Percentiles rank a stretch among this genome's conserved stretches.
These are phyloP conservation scores for Diplolepis rosae DNA, from an alignment of 2,888 invertebrate species.

Conservation along the genomic window DNA sequence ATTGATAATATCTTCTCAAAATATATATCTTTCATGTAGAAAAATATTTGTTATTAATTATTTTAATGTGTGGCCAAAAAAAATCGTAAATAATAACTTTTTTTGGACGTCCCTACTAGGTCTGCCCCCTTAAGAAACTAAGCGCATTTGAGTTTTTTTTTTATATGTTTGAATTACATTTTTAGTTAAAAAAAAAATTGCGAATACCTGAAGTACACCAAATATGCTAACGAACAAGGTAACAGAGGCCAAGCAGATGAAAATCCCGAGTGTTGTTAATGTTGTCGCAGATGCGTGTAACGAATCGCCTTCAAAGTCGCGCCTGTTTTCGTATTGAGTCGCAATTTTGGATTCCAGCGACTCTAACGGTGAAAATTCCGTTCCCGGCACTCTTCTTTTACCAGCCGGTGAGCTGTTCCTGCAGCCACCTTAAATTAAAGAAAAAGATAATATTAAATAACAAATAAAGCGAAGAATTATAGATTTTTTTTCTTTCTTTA, in stretches of 20 bases:
- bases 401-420: conserved; percentile 84
- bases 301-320: conserved; percentile 51
- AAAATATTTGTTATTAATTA: too few relatives aligned
- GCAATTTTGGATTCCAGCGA: conserved; percentile 50
- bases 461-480: too few relatives aligned
- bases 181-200: too few relatives aligned
- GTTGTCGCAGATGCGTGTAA: conserved; percentile 75
- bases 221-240: conserved; percentile 83
- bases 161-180: too few relatives aligned
- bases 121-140: too few relatives aligned
- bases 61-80: too few relatives aligned
- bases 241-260: conserved; percentile 81
- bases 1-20: too few relatives aligned
- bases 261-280: conserved; percentile 80
- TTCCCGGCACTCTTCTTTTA: conserved; percentile 82
- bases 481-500: neutral
- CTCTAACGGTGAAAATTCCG: conserved; percentile 68
- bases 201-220: conserved; percentile 82
- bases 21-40: too few relatives aligned
- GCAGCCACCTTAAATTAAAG: conserved; percentile 78
- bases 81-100: too few relatives aligned
- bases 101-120: too few relatives aligned
- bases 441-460: conserved; percentile 23
- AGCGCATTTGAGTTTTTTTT: too few relatives aligned
- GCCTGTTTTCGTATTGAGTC: conserved; percentile 52